A percentile compares a stretch with the other conserved stretches of the same genome.
These are phyloP conservation scores for Acronicta psi DNA, from an alignment of 2,888 invertebrate species.

Conservation along the genomic window DNA sequence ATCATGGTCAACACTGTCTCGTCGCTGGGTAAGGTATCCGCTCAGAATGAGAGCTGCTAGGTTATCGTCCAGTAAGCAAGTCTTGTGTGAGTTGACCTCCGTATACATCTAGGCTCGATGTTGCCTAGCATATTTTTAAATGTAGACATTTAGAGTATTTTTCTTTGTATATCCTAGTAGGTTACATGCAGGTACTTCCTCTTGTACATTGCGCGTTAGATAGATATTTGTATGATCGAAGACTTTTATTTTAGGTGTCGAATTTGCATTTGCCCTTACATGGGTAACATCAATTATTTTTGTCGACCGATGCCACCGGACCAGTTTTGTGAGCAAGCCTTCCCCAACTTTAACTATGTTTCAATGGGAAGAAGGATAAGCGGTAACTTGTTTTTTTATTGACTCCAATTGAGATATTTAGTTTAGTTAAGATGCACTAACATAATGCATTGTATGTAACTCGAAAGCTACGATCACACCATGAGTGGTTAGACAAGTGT, in stretches of 20 bases:
- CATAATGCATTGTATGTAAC: no score
- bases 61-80: no score
- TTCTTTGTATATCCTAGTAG: neutral
- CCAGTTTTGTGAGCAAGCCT: conserved; percentile 73
- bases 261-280: conserved; percentile 77
- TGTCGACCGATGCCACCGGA: conserved; percentile 70
- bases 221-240: neutral
- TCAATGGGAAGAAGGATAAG: conserved; percentile 64
- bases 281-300: conserved; percentile 70
- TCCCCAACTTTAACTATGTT: conserved; percentile 66
- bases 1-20: no score
- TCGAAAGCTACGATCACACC: no score
- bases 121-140: no score
- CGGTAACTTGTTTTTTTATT: conserved; percentile 6
- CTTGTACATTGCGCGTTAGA: neutral
- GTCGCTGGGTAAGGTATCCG: no score
- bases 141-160: neutral
- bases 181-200: neutral
- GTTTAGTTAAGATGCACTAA: no score
- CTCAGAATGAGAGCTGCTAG: no score
- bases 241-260: conserved; percentile 66
- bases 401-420: no score
- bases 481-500: no score
- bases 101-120: no score
- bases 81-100: no score